Evolutionary conservation across 2,888 invertebrate species (phyloP).

Genomic region (Lithodes maja): DNA sequence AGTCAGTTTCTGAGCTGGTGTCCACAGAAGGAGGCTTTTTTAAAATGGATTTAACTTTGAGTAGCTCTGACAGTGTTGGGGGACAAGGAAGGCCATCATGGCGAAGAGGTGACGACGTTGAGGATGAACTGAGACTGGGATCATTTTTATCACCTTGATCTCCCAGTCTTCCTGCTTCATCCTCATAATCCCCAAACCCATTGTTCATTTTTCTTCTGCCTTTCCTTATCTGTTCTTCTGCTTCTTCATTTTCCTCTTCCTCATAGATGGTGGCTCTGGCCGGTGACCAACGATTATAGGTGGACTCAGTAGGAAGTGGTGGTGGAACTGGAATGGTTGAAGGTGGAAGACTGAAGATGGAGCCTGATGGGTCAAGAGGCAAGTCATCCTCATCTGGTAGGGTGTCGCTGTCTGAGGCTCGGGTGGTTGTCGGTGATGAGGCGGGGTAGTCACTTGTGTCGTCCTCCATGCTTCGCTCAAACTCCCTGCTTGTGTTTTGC

Average conservation of each 20-base stretch:
- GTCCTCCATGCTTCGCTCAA: constrained; percentile 41
- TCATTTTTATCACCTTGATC: constrained; percentile 53
- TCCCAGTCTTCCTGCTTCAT: constrained; percentile 44
- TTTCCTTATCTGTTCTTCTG: constrained; percentile 1
- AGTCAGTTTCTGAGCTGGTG: constrained; percentile 71
- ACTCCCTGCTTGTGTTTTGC: not conserved
- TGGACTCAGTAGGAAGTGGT: not conserved
- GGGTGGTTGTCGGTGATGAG: constrained; percentile 54
- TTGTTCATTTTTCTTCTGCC: not conserved
- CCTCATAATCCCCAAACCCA: constrained; percentile 35
- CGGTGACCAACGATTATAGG: constrained; percentile 37
- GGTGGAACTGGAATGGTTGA: not conserved
- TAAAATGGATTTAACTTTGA: constrained; percentile 77
- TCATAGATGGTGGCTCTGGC: constrained; percentile 62
- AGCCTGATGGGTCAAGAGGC: constrained; percentile 42
- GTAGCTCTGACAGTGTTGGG: constrained; percentile 65
- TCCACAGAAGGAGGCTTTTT: constrained; percentile 76
- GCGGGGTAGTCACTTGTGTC: constrained; percentile 57
- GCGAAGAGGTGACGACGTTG: constrained; percentile 44
- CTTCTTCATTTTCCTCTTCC: constrained; percentile 53
- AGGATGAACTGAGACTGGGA: constrained; percentile 42
- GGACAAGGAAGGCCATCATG: constrained; percentile 49
- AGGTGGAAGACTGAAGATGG: not conserved
- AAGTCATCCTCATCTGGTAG: constrained; percentile 57
- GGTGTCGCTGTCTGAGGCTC: constrained; percentile 59